phyloP scores from a whole-genome alignment of 2,888 invertebrate genomes.

The Drosophila yooni region DNA sequence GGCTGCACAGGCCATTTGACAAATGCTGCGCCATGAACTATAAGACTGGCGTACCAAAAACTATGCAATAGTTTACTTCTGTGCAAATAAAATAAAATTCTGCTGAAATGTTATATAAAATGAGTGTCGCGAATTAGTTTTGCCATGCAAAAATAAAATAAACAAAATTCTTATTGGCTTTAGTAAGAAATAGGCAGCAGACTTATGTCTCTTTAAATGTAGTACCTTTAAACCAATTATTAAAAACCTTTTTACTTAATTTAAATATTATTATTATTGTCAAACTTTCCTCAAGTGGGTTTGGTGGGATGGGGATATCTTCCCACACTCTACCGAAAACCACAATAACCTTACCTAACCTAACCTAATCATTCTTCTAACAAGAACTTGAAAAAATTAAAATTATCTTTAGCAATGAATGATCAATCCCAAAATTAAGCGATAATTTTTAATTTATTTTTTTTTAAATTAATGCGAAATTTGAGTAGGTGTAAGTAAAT shows the following conservation, averaged over 20 bases:
- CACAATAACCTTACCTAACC: not conserved
- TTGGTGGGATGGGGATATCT: not conserved
- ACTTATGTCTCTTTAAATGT: not conserved
- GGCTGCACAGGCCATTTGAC: slow-evolving; percentile 48
- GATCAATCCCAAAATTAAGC: not conserved
- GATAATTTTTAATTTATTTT: not conserved
- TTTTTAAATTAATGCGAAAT: not conserved
- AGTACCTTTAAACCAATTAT: not conserved
- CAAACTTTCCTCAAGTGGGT: not conserved
- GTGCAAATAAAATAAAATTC: slow-evolving; percentile 35
- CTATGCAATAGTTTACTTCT: slow-evolving; percentile 22
- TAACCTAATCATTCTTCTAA: no score
- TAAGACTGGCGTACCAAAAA: slow-evolving; percentile 36
- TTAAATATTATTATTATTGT: not conserved
- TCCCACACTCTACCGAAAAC: not conserved
- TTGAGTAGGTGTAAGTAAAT: not conserved
- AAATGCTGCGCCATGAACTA: slow-evolving; percentile 53
- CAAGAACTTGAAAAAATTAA: not conserved
- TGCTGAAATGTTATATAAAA: slow-evolving; percentile 49
- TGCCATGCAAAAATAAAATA: not conserved
- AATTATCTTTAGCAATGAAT: not conserved
- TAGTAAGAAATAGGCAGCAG: not conserved
- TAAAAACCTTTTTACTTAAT: not conserved
- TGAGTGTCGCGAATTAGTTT: slow-evolving; percentile 12
- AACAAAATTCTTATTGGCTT: not conserved